Evolutionary conservation across 2,888 invertebrate species (phyloP).

Genomic region (Caenorhabditis sinica): DNA sequence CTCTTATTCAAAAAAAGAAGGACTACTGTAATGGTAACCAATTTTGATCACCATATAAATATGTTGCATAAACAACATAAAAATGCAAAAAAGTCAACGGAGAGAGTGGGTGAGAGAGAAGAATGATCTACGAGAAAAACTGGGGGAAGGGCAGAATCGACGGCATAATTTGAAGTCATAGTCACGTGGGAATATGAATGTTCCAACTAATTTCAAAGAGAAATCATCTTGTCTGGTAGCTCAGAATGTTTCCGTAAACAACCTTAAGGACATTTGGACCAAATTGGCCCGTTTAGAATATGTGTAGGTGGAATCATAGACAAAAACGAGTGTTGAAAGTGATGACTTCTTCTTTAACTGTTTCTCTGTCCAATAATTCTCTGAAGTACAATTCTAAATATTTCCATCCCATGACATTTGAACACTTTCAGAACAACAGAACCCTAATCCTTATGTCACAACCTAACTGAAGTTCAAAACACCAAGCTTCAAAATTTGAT

Average conservation of each 20-base stretch:
- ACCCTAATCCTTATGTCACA: too few species aligned
- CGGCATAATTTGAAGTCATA: slow-evolving; percentile 28
- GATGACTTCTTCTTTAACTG: neutral
- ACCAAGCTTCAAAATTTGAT: neutral
- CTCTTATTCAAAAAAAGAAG: slow-evolving; percentile 9
- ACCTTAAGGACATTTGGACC: neutral
- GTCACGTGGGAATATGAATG: slow-evolving; percentile 44
- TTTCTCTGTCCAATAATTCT: neutral
- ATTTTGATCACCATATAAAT: slow-evolving; percentile 20
- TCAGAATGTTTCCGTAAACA: slow-evolving; percentile 34
- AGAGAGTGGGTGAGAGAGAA: slow-evolving; percentile 24
- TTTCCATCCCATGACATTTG: neutral
- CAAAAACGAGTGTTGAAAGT: neutral
- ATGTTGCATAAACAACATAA: slow-evolving; percentile 22
- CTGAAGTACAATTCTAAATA: neutral
- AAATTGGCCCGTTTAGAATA: neutral
- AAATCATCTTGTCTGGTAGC: slow-evolving; percentile 19
- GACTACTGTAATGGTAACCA: slow-evolving; percentile 53
- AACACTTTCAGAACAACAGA: neutral
- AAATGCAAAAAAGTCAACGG: slow-evolving; percentile 12
- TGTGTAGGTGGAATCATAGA: neutral
- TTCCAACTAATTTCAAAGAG: slow-evolving; percentile 29
- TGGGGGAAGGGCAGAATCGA: neutral
- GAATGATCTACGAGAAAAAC: slow-evolving; percentile 10
- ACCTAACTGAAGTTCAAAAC: neutral